Conservation (phyloP, 2,113 vertebrate genomes). For the Coptodon bakossiorum region DNA sequence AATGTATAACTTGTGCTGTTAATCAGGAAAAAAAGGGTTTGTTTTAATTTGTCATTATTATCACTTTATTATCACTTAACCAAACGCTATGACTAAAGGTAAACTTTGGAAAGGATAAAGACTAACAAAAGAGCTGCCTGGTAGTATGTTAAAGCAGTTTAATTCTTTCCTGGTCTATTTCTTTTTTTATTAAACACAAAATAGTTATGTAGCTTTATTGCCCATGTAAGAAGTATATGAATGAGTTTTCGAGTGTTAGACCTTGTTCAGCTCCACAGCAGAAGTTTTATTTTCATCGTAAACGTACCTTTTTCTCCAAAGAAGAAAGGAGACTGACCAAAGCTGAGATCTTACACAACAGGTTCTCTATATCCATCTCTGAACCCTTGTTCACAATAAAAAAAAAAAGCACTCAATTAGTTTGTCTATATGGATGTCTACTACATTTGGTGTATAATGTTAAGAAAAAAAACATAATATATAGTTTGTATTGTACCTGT, state of each 20-base stretch:
- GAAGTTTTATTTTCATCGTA: not conserved
- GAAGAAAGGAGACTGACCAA: conserved; percentile 79
- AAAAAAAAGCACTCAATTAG: not conserved
- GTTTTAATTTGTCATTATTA: not conserved
- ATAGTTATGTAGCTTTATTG: not conserved
- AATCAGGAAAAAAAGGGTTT: rapidly evolving
- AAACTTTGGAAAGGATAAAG: not conserved
- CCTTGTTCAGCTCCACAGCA: not conserved
- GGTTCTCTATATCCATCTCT: conserved; percentile 74
- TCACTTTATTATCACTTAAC: not conserved
- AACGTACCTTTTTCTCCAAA: conserved; percentile 78
- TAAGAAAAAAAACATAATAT: not conserved
- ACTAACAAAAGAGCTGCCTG: not conserved
- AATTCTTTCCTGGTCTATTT: not conserved
- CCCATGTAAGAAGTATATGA: not conserved
- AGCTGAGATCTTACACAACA: conserved; percentile 76
- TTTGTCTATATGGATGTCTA: not conserved
- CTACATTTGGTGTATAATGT: not conserved
- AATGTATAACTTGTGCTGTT: not conserved
- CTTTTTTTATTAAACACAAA: not conserved
- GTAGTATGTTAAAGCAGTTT: not conserved
- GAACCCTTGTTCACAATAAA: conserved; percentile 39
- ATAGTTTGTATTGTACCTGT: conserved; percentile 63
- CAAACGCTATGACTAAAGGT: rapidly evolving
- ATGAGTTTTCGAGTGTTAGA: not conserved